Percentiles rank a stretch among this genome's conserved stretches.
phyloP scores from a whole-genome alignment of 2,797 vertebrate genomes.

The Catamblyrhynchus diadema region DNA sequence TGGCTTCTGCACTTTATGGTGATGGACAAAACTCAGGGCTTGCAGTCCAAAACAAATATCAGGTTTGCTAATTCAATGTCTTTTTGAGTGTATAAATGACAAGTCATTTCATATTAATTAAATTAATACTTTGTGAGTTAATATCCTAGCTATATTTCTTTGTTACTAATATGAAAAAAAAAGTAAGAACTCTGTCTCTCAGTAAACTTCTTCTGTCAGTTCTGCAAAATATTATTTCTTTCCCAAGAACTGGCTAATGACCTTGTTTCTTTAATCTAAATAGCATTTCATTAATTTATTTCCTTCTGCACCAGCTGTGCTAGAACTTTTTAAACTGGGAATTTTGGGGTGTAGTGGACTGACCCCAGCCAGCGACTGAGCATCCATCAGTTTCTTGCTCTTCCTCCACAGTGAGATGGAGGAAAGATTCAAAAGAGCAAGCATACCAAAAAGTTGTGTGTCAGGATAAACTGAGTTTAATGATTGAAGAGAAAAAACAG shows the following conservation, averaged over 20 bases:
- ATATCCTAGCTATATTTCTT: not conserved
- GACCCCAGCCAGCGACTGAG: accelerated
- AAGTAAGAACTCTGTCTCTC: not conserved
- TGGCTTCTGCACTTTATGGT: not conserved
- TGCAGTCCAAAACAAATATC: not conserved
- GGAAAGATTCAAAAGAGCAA: not conserved
- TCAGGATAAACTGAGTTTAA: not conserved
- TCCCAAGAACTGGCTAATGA: not conserved
- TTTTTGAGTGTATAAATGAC: not conserved
- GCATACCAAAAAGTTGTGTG: not conserved
- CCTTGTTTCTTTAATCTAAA: not conserved
- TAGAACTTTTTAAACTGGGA: not conserved
- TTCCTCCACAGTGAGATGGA: not conserved
- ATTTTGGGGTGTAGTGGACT: not conserved
- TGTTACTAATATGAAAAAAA: not conserved
- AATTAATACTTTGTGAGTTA: not conserved
- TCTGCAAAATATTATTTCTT: not conserved
- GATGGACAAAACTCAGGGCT: not conserved
- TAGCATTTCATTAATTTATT: not conserved
- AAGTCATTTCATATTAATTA: not conserved
- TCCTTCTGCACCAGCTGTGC: not conserved
- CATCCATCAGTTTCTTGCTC: accelerated
- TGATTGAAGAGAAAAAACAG: not conserved
- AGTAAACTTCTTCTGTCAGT: not conserved
- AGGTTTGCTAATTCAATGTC: not conserved